Base-by-base conservation (phyloP, 2,888 invertebrate genomes). In the Acrobasis repandana region DNA sequence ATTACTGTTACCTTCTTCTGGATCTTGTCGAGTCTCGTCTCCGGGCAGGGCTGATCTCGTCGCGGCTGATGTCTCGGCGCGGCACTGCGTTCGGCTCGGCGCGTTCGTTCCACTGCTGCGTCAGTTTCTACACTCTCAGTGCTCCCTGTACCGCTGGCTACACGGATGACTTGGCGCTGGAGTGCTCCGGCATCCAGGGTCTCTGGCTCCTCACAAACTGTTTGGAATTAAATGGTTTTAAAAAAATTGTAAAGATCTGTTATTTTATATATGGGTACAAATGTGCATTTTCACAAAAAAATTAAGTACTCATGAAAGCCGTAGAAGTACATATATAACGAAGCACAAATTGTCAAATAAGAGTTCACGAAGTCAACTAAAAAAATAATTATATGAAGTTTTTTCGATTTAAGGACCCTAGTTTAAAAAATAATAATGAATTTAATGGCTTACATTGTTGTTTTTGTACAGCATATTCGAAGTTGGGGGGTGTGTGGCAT, bases 1-100 rank as follows among this genome's bases (percentile, higher is more conserved):
- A 9, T 14, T 71, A n/a, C n/a, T n/a, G n/a, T n/a, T n/a, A 90
- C 93, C 80, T 94, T 93, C 61, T 95, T 95, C 59, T 82, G 82
- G 63, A 93, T 88, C 76, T 91, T 92, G 36, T 91, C 90, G 0
- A 92, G 85, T 43, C 86, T 76, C 34, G 85, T 76, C 61, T 92
- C 89, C 0, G 90, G 86, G 64, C 82, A 83, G 16, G 85, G 83
- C 63, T 82, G 84, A 14, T 85, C 82, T 9, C 86, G 79, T 8
- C 87, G 76, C n/a, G 75, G 68, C 9, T 75, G 70, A 52, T 77
- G 72, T 28, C 68, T 77, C 3, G 86, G 82, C 2, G 87, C 82
- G 4, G 84, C 86, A 62, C 80, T 85, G 34, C 90, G 83, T 69
- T 90, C 90, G 57, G 86, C 86, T 2, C 83, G 77, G 1, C 90